A percentile compares a stretch with the other conserved stretches of the same genome.
Conservation (phyloP, 2,797 vertebrate species). For the Cichlasoma orientale region DNA sequence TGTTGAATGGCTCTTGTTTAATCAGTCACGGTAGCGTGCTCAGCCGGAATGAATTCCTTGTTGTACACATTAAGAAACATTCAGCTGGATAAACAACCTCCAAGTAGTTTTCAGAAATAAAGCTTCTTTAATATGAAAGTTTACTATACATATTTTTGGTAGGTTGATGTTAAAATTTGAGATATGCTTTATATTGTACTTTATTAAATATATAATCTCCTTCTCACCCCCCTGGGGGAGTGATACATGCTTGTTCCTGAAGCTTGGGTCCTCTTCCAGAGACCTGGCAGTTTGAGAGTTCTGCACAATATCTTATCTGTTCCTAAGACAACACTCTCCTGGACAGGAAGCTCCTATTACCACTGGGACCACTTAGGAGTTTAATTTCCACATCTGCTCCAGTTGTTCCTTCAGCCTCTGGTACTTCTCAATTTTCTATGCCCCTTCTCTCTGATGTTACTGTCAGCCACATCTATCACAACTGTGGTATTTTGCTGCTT, state of each 20-base stretch:
- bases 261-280: too few species aligned
- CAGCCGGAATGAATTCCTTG: neutral
- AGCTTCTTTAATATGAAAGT: too few species aligned
- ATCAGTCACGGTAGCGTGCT: neutral
- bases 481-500: neutral
- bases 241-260: neutral
- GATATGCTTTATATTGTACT: neutral
- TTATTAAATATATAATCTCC: neutral
- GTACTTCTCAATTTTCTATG: neutral
- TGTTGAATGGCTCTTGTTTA: neutral
- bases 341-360: neutral
- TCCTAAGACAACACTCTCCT: neutral
- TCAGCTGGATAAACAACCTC: neutral
- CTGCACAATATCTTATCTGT: too few species aligned
- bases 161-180: neutral
- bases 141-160: neutral
- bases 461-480: neutral
- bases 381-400: neutral
- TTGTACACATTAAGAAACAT: neutral
- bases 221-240: neutral
- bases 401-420: neutral
- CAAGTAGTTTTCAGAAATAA: neutral
- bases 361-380: neutral
- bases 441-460: too few species aligned
- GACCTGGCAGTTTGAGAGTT: neutral